These are phyloP conservation scores for Hemicordylus capensis DNA, from an alignment of 2,113 vertebrate species.

Conservation along the genomic window DNA sequence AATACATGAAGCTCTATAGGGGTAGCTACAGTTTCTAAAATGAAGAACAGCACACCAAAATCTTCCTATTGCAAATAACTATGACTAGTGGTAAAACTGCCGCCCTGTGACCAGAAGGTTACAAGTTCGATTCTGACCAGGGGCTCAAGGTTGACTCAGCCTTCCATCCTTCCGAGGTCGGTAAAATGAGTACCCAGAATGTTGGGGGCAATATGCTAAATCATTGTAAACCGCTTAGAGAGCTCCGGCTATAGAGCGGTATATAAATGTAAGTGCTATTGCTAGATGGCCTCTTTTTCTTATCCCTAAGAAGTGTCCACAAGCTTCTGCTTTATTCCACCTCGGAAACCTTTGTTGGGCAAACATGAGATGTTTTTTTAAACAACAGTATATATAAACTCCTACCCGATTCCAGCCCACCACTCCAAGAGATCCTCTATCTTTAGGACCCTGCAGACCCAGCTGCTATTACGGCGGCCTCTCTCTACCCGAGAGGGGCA, in stretches of 20 bases:
- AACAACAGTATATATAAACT: neutral
- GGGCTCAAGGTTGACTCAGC: too few relatives aligned
- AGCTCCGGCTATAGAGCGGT: too few relatives aligned
- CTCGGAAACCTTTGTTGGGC: neutral
- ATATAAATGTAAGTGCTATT: too few relatives aligned
- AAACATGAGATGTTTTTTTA: neutral
- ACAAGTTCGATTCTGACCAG: too few relatives aligned
- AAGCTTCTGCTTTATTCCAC: neutral
- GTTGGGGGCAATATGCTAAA: too few relatives aligned
- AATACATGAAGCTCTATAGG: neutral
- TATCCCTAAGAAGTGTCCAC: too few relatives aligned
- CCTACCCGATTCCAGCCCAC: neutral
- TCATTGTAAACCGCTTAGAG: too few relatives aligned
- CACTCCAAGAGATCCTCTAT: neutral
- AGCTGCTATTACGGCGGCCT: neutral
- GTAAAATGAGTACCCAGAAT: too few relatives aligned
- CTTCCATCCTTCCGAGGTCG: too few relatives aligned
- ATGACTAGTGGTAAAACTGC: too few relatives aligned
- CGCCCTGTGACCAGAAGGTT: too few relatives aligned
- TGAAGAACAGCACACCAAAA: neutral
- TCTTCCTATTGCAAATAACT: neutral
- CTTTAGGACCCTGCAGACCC: neutral
- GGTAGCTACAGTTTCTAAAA: neutral
- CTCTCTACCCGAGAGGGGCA: neutral
- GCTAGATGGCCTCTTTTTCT: neutral